phyloP scores from a whole-genome alignment of 2,797 vertebrate species.

The Sebastes aleutianus region DNA sequence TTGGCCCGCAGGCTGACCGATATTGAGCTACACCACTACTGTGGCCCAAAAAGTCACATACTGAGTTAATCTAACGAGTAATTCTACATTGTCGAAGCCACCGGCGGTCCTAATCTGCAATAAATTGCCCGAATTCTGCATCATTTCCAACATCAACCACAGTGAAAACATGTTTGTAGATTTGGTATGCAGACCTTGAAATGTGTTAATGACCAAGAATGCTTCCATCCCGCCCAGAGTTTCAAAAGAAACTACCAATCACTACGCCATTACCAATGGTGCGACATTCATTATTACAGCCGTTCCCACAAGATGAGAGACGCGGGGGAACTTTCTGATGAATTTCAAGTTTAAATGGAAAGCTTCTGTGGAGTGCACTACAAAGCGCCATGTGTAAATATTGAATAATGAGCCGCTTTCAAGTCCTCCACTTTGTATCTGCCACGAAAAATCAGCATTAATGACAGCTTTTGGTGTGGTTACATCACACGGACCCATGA shows the following conservation, averaged over 20 bases:
- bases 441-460: slow-evolving; percentile 64
- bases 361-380: slow-evolving; percentile 78
- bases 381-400: slow-evolving; percentile 81
- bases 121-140: slow-evolving; percentile 24
- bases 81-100: slow-evolving; percentile 6
- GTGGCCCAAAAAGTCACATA: not conserved
- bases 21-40: not conserved
- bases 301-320: slow-evolving; percentile 74
- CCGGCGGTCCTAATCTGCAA: slow-evolving; percentile 36
- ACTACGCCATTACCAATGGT: slow-evolving; percentile 44
- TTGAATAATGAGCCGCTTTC: slow-evolving; percentile 81
- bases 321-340: slow-evolving; percentile 59
- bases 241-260: slow-evolving; percentile 65
- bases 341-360: slow-evolving; percentile 79
- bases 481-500: slow-evolving; percentile 72
- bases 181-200: slow-evolving; percentile 40
- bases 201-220: slow-evolving; percentile 53
- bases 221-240: slow-evolving; percentile 28
- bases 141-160: slow-evolving; percentile 37
- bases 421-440: slow-evolving; percentile 75
- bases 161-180: slow-evolving; percentile 47
- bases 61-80: slow-evolving; percentile 3
- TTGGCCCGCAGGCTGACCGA: not conserved
- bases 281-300: slow-evolving; percentile 62
- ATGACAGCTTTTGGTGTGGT: slow-evolving; percentile 83